phyloP scores from a whole-genome alignment of 2,113 vertebrate genomes.

The Oenanthe melanoleuca region DNA sequence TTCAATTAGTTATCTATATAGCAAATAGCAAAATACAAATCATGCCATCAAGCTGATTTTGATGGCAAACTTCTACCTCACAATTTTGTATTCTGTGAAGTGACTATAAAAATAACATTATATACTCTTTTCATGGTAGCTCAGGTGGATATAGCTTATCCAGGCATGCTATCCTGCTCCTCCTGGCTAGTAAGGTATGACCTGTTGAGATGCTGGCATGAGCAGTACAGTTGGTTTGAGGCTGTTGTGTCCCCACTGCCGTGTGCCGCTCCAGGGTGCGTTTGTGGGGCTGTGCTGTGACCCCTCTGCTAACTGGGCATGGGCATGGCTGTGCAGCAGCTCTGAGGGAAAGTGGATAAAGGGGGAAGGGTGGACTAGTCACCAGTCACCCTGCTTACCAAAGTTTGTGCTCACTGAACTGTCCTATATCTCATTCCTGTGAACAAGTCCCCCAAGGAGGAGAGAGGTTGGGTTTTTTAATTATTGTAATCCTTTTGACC shows the following conservation, averaged over 20 bases:
- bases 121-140: neutral
- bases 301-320: neutral
- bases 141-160: neutral
- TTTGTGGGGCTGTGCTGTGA: neutral
- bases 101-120: neutral
- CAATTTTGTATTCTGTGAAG: neutral
- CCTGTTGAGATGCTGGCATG: neutral
- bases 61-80: neutral
- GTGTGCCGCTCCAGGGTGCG: rapidly evolving
- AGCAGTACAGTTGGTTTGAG: neutral
- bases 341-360: neutral
- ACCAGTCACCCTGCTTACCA: neutral
- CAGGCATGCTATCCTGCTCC: neutral
- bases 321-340: neutral
- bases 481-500: slow-evolving; percentile 59
- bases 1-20: neutral
- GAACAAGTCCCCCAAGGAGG: slow-evolving; percentile 24
- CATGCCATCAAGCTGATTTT: neutral
- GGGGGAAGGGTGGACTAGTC: slow-evolving; percentile 30
- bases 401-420: slow-evolving; percentile 57
- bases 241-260: neutral
- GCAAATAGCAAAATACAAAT: neutral
- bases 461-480: neutral
- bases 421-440: slow-evolving; percentile 33
- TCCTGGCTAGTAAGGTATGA: neutral